A percentile compares a stretch with the other conserved stretches of the same genome.
Evolutionary conservation across 2,888 invertebrate genomes (phyloP).

Genomic region (Ashinkailepas kermadecensis): DNA sequence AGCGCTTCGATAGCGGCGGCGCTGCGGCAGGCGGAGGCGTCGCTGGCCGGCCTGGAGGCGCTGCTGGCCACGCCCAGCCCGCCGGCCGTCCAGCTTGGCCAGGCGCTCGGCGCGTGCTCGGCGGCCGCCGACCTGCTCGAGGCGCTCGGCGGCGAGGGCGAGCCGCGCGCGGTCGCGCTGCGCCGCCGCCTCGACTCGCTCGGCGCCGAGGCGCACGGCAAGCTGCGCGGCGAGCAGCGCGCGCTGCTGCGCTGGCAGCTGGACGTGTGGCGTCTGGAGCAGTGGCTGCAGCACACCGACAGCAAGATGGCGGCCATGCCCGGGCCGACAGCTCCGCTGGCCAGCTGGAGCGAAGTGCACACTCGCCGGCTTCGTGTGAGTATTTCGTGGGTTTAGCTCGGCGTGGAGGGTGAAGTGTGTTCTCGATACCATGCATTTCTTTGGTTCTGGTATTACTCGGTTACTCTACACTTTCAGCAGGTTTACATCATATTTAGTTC

Average conservation of each 20-base stretch:
- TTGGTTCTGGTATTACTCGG: too few relatives aligned
- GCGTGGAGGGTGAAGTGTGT: too few relatives aligned
- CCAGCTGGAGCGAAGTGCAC: background rate
- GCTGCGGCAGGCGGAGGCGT: background rate
- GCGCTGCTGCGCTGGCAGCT: constrained; percentile 77
- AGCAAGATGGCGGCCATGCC: background rate
- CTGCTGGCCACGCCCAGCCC: constrained; percentile 4
- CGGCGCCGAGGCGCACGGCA: constrained; percentile 62
- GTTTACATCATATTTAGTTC: too few relatives aligned
- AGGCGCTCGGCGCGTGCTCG: constrained; percentile 93
- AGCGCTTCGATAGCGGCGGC: background rate
- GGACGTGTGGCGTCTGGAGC: constrained; percentile 81
- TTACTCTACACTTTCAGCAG: too few relatives aligned
- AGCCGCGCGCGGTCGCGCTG: constrained; percentile 97
- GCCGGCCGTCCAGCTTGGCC: constrained; percentile 49
- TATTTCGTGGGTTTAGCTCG: too few relatives aligned
- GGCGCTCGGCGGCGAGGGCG: constrained; percentile 42
- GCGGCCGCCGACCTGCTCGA: constrained; percentile 56
- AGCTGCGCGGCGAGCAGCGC: constrained; percentile 59
- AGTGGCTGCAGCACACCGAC: constrained; percentile 56
- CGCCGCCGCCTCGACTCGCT: constrained; percentile 88
- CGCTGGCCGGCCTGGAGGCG: background rate
- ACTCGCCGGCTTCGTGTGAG: background rate
- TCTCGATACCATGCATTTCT: too few relatives aligned
- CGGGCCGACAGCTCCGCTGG: background rate